Conservation (phyloP, 2,797 vertebrate species). For the Ptychobarbus kaznakovi region DNA sequence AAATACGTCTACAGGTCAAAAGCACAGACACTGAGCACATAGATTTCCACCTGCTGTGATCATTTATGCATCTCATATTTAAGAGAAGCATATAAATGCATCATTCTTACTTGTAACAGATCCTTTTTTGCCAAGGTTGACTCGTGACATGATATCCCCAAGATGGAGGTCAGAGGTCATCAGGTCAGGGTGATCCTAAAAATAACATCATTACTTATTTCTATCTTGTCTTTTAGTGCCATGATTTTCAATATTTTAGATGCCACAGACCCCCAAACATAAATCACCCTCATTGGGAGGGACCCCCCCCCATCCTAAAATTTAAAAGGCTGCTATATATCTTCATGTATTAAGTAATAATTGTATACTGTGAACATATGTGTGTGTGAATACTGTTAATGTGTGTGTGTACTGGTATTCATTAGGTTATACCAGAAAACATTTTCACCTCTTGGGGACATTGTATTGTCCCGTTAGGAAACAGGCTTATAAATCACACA, state of each 20-base stretch:
- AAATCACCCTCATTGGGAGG: not conserved
- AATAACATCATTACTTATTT: not conserved
- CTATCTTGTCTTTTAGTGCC: not conserved
- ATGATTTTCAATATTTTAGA: not conserved
- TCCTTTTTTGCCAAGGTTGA: conserved; percentile 92
- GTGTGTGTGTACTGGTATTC: too few relatives aligned
- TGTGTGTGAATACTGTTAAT: too few relatives aligned
- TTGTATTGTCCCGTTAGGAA: too few relatives aligned
- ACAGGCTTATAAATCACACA: too few relatives aligned
- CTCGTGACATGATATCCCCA: conserved; percentile 90
- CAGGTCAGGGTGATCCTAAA: conserved; percentile 93
- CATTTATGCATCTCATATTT: not conserved
- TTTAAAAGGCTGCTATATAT: not conserved
- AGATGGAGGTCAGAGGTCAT: conserved; percentile 90
- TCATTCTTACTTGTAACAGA: conserved; percentile 83
- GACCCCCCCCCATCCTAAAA: not conserved
- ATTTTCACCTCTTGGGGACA: too few relatives aligned
- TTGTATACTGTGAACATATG: not conserved
- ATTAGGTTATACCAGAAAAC: too few relatives aligned
- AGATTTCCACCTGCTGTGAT: not conserved
- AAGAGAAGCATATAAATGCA: not conserved
- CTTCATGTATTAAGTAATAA: too few relatives aligned
- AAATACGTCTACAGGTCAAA: conserved; percentile 80
- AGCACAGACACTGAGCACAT: not conserved
- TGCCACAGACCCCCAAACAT: not conserved